Conservation (phyloP, 2,888 invertebrate species). For the Fragum fragum region DNA sequence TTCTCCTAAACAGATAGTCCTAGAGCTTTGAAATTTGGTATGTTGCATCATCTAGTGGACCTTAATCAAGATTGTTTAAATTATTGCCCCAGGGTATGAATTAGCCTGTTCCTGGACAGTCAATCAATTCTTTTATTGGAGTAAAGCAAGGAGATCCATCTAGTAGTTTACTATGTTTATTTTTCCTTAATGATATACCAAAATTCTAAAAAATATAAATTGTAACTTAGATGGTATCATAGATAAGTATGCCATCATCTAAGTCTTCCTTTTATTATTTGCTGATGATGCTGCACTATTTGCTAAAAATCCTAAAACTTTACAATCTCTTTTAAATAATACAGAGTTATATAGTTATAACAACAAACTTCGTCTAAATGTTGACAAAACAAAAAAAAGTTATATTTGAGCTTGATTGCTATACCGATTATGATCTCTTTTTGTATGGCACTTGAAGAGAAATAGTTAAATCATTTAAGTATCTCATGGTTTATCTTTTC, state of each 20-base stretch:
- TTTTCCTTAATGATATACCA: conserved; percentile 41
- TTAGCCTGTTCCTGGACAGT: no score
- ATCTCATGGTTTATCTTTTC: no score
- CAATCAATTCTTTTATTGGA: conserved; percentile 39
- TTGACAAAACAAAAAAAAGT: no score
- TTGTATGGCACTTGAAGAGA: neutral
- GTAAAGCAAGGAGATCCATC: conserved; percentile 51
- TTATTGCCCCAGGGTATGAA: no score
- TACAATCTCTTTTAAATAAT: neutral
- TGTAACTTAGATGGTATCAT: conserved; percentile 32
- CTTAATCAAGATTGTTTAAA: no score
- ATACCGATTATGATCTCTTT: neutral
- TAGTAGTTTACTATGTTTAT: conserved; percentile 31
- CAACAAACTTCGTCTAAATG: no score
- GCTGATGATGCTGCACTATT: conserved; percentile 43
- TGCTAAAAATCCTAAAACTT: conserved; percentile 17
- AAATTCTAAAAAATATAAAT: conserved; percentile 33
- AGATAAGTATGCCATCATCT: neutral
- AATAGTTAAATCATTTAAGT: neutral
- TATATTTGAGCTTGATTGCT: neutral
- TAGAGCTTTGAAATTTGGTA: no score
- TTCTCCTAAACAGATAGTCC: no score
- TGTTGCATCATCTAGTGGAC: no score
- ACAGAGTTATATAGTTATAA: neutral
- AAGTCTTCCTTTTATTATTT: conserved; percentile 35